Conservation (phyloP, 1,140 invertebrate genomes). For the Brachionus sp. region DNA sequence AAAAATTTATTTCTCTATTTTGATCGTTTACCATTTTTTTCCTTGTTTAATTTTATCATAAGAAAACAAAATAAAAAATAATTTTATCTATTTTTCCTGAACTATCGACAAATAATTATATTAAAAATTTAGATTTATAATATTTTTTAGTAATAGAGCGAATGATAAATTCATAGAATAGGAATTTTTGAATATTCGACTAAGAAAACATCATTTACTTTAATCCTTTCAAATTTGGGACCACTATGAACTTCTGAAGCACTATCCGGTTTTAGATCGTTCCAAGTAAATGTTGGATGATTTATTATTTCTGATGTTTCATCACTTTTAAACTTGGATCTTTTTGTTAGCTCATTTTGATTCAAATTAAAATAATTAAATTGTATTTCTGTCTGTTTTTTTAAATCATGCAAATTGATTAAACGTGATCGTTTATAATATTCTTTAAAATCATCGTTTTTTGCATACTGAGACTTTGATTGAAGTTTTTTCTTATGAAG, state of each 20-base stretch:
- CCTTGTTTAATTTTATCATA: too few species aligned
- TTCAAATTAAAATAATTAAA: background rate
- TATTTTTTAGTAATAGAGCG: too few species aligned
- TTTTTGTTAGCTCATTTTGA: background rate
- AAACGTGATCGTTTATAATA: background rate
- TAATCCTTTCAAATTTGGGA: slow-evolving; percentile 57
- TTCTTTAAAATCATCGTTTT: background rate
- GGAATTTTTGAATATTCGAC: too few species aligned
- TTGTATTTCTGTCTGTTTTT: background rate
- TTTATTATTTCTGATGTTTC: background rate
- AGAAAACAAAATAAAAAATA: too few species aligned
- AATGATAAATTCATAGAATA: too few species aligned
- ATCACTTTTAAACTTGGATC: background rate
- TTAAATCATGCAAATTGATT: slow-evolving; percentile 4
- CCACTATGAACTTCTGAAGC: slow-evolving; percentile 53
- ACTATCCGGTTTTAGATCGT: slow-evolving; percentile 52
- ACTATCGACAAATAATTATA: too few species aligned
- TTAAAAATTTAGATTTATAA: too few species aligned
- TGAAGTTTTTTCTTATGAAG: background rate
- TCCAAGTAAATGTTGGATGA: slow-evolving; percentile 48
- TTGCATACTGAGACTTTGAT: background rate
- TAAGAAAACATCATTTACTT: slow-evolving; percentile 49
- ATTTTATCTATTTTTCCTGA: too few species aligned
- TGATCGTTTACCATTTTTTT: too few species aligned
- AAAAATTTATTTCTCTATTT: too few species aligned